Evolutionary conservation across 2,888 invertebrate species (phyloP).

Genomic region (Meandrusa payeni): DNA sequence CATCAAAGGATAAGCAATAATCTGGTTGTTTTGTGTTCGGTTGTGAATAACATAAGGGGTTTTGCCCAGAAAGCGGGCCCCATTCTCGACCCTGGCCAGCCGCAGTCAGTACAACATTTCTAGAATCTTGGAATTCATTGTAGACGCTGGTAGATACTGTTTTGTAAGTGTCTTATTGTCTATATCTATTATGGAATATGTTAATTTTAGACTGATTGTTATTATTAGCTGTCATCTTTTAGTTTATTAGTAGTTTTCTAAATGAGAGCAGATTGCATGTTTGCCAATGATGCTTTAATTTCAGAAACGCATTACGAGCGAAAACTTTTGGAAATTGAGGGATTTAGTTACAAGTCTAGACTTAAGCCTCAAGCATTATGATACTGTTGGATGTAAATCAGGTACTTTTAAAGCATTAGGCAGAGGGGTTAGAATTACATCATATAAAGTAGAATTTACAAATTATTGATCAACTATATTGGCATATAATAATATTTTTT

Average conservation of each 20-base stretch:
- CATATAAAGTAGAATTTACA: slow-evolving; percentile 18
- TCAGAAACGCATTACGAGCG: slow-evolving; percentile 70
- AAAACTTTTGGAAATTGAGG: slow-evolving; percentile 67
- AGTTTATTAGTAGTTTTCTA: slow-evolving; percentile 7
- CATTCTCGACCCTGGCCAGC: slow-evolving; percentile 68
- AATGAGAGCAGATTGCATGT: slow-evolving; percentile 39
- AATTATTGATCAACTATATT: slow-evolving; percentile 34
- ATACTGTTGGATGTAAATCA: slow-evolving; percentile 72
- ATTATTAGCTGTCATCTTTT: slow-evolving; percentile 8
- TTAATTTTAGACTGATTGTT: slow-evolving; percentile 2
- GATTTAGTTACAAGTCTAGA: slow-evolving; percentile 54
- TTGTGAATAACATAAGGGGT: slow-evolving; percentile 55
- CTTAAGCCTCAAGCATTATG: slow-evolving; percentile 54
- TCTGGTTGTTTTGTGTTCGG: slow-evolving; percentile 51
- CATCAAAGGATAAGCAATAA: slow-evolving; percentile 75
- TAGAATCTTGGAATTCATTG: slow-evolving; percentile 77
- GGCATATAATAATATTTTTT: slow-evolving; percentile 36
- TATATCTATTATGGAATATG: slow-evolving; percentile 11
- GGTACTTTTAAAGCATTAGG: slow-evolving; percentile 62
- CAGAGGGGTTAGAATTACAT: slow-evolving; percentile 55
- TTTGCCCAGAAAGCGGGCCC: slow-evolving; percentile 55
- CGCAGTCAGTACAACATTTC: slow-evolving; percentile 70
- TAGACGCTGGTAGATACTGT: slow-evolving; percentile 76
- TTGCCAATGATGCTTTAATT: slow-evolving; percentile 65
- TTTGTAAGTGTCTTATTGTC: slow-evolving; percentile 62